Conservation (phyloP, 2,113 vertebrate genomes). For the Epinephelus cyanopodus region DNA sequence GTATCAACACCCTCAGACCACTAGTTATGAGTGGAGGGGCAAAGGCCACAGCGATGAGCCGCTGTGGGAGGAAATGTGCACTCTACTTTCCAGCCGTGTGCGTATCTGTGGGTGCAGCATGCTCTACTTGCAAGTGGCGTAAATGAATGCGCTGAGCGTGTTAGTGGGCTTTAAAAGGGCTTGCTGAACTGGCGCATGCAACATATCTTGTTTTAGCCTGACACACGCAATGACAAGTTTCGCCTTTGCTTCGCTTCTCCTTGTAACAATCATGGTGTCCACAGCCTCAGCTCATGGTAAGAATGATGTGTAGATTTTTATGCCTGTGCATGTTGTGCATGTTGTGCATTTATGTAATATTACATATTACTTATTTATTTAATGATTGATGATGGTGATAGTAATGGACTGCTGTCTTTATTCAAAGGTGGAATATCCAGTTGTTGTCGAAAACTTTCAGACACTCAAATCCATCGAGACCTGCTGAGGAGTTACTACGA, state of each 20-base stretch:
- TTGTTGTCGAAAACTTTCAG: slow-evolving; percentile 55
- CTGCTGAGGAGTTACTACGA: slow-evolving; percentile 46
- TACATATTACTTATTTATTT: background rate
- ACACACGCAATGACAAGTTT: slow-evolving; percentile 46
- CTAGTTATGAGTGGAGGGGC: slow-evolving; percentile 9
- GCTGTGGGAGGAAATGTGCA: slow-evolving; percentile 56
- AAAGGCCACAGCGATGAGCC: background rate
- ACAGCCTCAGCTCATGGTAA: slow-evolving; percentile 61
- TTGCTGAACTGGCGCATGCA: background rate
- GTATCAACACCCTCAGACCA: slow-evolving; percentile 52
- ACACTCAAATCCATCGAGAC: background rate
- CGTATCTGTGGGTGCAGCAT: slow-evolving; percentile 48
- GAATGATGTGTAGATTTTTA: background rate
- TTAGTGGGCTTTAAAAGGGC: slow-evolving; percentile 40
- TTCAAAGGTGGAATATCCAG: slow-evolving; percentile 50
- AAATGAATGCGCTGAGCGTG: background rate
- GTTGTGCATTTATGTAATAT: background rate
- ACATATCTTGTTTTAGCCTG: slow-evolving; percentile 11
- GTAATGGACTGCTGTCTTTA: background rate
- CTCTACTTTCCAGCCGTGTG: slow-evolving; percentile 60
- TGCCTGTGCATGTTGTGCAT: background rate
- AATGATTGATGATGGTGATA: background rate
- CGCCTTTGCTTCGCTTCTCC: slow-evolving; percentile 28
- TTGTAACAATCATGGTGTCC: slow-evolving; percentile 33
- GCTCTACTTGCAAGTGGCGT: background rate